Percentiles rank a stretch among this genome's conserved stretches.
phyloP scores from a whole-genome alignment of 2,888 invertebrate species.

The Criorhina ranunculi region DNA sequence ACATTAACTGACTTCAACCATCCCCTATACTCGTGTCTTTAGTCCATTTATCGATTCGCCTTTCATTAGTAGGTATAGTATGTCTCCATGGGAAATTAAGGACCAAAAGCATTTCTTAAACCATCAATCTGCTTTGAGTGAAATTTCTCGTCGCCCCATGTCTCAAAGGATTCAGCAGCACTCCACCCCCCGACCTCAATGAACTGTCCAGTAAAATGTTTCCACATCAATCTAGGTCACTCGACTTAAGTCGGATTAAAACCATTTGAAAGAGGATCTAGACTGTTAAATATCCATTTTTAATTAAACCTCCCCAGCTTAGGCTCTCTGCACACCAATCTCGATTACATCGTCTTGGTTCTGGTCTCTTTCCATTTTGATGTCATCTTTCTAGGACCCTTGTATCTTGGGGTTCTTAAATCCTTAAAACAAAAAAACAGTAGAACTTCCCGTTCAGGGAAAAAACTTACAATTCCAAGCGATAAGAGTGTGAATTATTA shows the following conservation, averaged over 20 bases:
- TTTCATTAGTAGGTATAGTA: too few species aligned
- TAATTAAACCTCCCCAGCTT: constrained; percentile 40
- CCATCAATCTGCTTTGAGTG: constrained; percentile 15
- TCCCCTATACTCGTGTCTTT: too few species aligned
- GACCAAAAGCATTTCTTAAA: not conserved
- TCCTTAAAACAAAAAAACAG: constrained; percentile 13
- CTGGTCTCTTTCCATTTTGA: not conserved
- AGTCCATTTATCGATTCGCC: too few species aligned
- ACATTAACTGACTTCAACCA: too few species aligned
- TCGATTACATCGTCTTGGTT: too few species aligned
- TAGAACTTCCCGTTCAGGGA: not conserved
- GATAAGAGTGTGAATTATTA: constrained; percentile 70
- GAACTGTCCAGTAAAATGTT: not conserved
- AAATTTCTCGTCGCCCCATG: not conserved
- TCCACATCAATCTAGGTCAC: constrained; percentile 34
- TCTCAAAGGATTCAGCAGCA: constrained; percentile 14
- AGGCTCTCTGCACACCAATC: too few species aligned
- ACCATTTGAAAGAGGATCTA: constrained; percentile 41
- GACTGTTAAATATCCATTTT: constrained; percentile 61
- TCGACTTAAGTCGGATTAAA: constrained; percentile 49
- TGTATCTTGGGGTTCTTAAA: constrained; percentile 28
- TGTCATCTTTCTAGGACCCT: constrained; percentile 26
- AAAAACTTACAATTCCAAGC: constrained; percentile 47
- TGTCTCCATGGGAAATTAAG: too few species aligned
- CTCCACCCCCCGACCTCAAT: not conserved